Evolutionary conservation across 2,888 invertebrate species (phyloP).

Genomic region (Drosophila mimetica): DNA sequence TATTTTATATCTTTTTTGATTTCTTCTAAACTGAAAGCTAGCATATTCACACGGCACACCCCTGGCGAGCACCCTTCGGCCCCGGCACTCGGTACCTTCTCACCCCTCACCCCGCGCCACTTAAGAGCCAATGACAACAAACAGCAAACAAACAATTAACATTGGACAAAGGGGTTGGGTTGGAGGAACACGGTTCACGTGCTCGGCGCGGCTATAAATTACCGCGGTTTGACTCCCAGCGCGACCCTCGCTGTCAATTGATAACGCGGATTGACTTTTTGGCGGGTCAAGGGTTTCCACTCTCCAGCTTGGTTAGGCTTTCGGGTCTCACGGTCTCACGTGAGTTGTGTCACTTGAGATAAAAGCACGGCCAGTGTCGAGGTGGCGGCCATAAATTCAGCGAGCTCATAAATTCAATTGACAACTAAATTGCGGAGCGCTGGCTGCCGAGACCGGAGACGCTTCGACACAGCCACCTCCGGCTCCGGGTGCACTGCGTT

Average conservation of each 20-base stretch:
- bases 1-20: slow-evolving; percentile 11
- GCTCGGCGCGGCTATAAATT: slow-evolving; percentile 74
- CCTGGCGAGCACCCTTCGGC: slow-evolving; percentile 62
- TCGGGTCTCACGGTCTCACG: slow-evolving; percentile 35
- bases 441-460: slow-evolving; percentile 79
- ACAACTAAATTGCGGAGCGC: slow-evolving; percentile 82
- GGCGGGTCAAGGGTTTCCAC: slow-evolving; percentile 41
- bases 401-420: slow-evolving; percentile 82
- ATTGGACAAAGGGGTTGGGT: slow-evolving; percentile 47
- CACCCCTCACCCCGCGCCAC: slow-evolving; percentile 68
- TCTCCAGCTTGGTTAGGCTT: slow-evolving; percentile 23
- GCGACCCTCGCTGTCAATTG: slow-evolving; percentile 73
- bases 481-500: slow-evolving; percentile 82
- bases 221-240: slow-evolving; percentile 72
- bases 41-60: slow-evolving; percentile 72
- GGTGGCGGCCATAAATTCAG: slow-evolving; percentile 41
- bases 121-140: slow-evolving; percentile 83
- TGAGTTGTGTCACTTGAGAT: slow-evolving; percentile 70
- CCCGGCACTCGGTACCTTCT: slow-evolving; percentile 52
- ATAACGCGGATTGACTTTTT: slow-evolving; percentile 71
- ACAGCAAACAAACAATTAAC: slow-evolving; percentile 85
- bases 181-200: slow-evolving; percentile 69
- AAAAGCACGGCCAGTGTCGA: slow-evolving; percentile 17
- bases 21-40: slow-evolving; percentile 59
- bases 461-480: slow-evolving; percentile 83